These are phyloP conservation scores for Trichonephila inaurata DNA, from an alignment of 1,140 invertebrate genomes.

Conservation along the genomic window DNA sequence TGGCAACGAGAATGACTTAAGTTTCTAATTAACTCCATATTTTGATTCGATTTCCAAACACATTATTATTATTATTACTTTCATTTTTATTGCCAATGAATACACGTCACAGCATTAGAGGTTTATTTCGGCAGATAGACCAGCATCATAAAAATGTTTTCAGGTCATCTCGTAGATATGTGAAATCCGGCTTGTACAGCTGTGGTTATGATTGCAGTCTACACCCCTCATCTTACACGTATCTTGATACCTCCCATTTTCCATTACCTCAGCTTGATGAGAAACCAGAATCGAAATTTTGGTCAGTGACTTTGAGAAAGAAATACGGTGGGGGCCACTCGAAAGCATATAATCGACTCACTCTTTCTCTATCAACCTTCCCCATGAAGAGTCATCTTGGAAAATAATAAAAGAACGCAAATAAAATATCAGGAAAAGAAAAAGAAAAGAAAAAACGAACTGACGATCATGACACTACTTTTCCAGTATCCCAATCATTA, in stretches of 20 bases:
- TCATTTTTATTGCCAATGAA: too few species aligned
- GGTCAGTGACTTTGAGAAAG: conserved; percentile 61
- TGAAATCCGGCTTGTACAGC: conserved; percentile 34
- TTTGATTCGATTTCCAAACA: too few species aligned
- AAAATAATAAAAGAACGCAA: conserved; percentile 42
- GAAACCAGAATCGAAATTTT: conserved; percentile 63
- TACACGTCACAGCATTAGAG: too few species aligned
- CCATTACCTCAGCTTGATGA: conserved; percentile 40
- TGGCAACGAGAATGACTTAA: too few species aligned
- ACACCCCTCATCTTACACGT: conserved; percentile 24
- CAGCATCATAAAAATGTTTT: neutral
- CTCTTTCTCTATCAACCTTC: neutral
- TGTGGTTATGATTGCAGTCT: conserved; percentile 37
- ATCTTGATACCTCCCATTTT: conserved; percentile 45
- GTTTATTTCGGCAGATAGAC: too few species aligned
- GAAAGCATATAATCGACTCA: conserved; percentile 41
- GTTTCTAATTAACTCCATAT: too few species aligned
- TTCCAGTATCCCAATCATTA: conserved; percentile 69
- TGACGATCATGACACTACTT: conserved; percentile 52
- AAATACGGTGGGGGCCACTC: neutral
- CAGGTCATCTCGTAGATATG: conserved; percentile 33
- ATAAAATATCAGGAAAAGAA: conserved; percentile 1
- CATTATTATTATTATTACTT: too few species aligned
- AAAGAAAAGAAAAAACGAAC: conserved; percentile 36
- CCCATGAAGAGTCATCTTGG: conserved; percentile 3